Evolutionary conservation across 1,140 invertebrate genomes (phyloP), one percentile per base, ranked within the genome.

Genomic region (Monochamus saltuarius): DNA sequence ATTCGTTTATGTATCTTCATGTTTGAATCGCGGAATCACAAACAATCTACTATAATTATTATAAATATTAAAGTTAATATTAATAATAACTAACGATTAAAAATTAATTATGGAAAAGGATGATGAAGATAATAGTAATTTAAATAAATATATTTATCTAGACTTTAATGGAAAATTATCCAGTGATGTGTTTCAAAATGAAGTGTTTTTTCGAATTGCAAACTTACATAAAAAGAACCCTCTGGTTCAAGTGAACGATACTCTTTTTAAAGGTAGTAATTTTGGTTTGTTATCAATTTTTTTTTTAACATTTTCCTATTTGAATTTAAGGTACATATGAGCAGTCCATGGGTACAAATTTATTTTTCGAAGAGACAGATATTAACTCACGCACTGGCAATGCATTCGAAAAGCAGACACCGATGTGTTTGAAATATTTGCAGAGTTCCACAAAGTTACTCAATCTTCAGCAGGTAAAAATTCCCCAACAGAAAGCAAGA

Each of bases 321-420:
- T 36, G 16, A 40, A 40, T 64, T 68, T 16, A 49, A 71, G 69
- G 69, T 19, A 50, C 50, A 22, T 69, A 64, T 53, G 59, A 66
- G 8, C 38, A 66, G 36, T 47, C 61, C 16, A 46, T 70, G 9
- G 70, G 70, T 7, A 70, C 70, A 14, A 72, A 72, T 56, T 40
- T 72, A 37, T 70, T 66, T 62, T 70, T 72, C 14, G 51, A 66
- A 40, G 52, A 59, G 34, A 42, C 39, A 17, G 7, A 35, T 11
- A n/a, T 42, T 61, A 2, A 55, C 9, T 11, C 59, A 11, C 16
- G 9, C 42, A 10, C 6, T n/a, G 47, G 35, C 39, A 47, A 62
- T 56, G 51, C 61, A 10, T 69, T 68, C 46, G 35, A 59, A 14
- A 54, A 66, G 39, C 17, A 49, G 47, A 36, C n/a, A n/a, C 13